phyloP scores from a whole-genome alignment of 2,888 invertebrate genomes.

The Oasisia sp. region DNA sequence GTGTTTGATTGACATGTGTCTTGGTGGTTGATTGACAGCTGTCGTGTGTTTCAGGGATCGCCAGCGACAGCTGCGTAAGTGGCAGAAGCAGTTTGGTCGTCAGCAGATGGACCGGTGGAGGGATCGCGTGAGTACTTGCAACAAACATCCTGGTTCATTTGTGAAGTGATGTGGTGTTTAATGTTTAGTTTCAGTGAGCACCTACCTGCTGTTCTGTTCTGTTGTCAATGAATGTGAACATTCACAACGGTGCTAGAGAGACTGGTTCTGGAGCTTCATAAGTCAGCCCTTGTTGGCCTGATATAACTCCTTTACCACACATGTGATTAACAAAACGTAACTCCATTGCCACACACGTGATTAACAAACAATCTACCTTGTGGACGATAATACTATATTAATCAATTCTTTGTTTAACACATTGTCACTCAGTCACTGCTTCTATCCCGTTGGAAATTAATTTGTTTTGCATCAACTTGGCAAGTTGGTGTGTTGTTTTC shows the following conservation, averaged over 20 bases:
- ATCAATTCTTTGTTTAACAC: too few relatives aligned
- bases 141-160: not conserved
- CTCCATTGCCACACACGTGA: not conserved
- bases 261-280: not conserved
- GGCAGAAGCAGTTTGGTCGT: slow-evolving; percentile 79
- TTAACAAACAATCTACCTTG: too few relatives aligned
- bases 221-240: not conserved
- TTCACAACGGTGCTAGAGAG: not conserved
- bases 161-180: not conserved
- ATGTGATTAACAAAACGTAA: not conserved
- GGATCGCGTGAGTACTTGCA: slow-evolving; percentile 18
- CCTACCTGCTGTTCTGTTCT: slow-evolving; percentile 7
- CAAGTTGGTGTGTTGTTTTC: too few relatives aligned
- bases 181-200: not conserved
- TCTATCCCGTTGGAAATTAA: too few relatives aligned
- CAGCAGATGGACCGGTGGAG: slow-evolving; percentile 53
- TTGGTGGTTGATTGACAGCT: not conserved
- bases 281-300: not conserved
- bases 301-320: slow-evolving; percentile 1
- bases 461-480: too few relatives aligned
- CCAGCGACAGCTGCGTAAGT: slow-evolving; percentile 78
- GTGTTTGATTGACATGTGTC: not conserved
- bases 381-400: too few relatives aligned
- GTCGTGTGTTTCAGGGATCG: slow-evolving; percentile 63
- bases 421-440: too few relatives aligned